Base-by-base conservation (phyloP, 30 jellyfish, hydroid and myxozoan species). In the Kudoa iwatai region DNA sequence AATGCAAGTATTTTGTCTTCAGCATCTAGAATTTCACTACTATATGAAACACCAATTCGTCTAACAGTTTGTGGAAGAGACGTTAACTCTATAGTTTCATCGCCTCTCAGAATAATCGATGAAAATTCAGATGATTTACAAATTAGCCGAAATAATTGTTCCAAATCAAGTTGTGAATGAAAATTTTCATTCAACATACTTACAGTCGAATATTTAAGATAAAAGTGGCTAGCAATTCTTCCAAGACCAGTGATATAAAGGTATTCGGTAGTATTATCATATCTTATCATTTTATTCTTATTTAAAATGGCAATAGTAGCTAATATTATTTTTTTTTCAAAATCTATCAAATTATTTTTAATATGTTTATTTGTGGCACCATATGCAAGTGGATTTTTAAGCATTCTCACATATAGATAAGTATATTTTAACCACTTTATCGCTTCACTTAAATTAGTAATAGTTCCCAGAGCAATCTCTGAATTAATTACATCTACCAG, bases 391-490 rank as follows among this genome's bases (percentile, higher is more conserved):
- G 94, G 83, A 48, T 77, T 77, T 55, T 54, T 52, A 14, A 65
- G 57, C 94, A 77, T 77, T 13, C 94, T 84, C 19, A 77, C 94
- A 40, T 77, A 63, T 24, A 77, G 22, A 42, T 61, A 77, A 10
- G 94, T 77, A 34, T 77, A 77, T 23, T 81, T 53, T 9, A 77
- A 43, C 94, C 94, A 77, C 34, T 65, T 53, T 25, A 77, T 86
- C 2, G 87, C 94, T 35, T 77, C 94, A 20, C 57, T 88, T 0
- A 62, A 58, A 43, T 55, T 77, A 17, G 94, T 61, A 23, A 77
- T 88, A 4, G 94, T 62, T 7, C 94, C 94, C 25, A 77, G 65
- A 6, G 85, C 54, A 0, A 77, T 39, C 88, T 77, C 94, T 4
- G 94, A 88, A 62, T 77, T 77, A 24, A 77, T 42, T 28, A 51